Percentiles rank a stretch among this genome's conserved stretches.
These are phyloP conservation scores for Folsomia manolachei DNA, from an alignment of 2,888 invertebrate species.

Conservation along the genomic window DNA sequence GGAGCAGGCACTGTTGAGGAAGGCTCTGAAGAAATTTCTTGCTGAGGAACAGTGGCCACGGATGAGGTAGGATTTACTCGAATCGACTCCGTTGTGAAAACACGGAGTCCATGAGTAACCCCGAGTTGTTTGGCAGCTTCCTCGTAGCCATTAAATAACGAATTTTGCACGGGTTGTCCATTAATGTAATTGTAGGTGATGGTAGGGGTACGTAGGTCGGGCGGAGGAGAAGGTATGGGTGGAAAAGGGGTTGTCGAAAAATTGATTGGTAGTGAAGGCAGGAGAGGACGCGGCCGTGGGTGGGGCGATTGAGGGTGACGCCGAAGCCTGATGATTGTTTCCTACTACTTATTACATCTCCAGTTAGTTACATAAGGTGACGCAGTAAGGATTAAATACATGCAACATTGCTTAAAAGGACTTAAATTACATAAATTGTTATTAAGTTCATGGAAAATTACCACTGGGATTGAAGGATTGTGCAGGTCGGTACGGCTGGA, in stretches of 20 bases:
- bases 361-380: background rate
- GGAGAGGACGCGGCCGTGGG: background rate
- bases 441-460: no score
- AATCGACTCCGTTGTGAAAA: background rate
- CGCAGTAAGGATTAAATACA: no score
- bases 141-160: background rate
- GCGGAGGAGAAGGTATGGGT: background rate
- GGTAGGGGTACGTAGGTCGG: background rate
- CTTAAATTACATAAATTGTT: no score
- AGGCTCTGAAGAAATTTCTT: background rate
- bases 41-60: background rate
- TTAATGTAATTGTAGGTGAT: background rate
- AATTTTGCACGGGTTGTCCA: background rate
- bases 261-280: background rate
- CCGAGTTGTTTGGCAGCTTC: constrained; percentile 3
- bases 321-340: background rate
- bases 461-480: background rate
- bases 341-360: background rate
- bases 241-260: background rate
- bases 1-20: background rate
- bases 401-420: no score
- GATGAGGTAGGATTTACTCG: background rate
- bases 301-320: background rate
- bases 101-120: background rate
- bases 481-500: background rate